These are phyloP conservation scores for Coleophora flavipennella DNA, from an alignment of 2,888 invertebrate genomes.

Conservation along the genomic window DNA sequence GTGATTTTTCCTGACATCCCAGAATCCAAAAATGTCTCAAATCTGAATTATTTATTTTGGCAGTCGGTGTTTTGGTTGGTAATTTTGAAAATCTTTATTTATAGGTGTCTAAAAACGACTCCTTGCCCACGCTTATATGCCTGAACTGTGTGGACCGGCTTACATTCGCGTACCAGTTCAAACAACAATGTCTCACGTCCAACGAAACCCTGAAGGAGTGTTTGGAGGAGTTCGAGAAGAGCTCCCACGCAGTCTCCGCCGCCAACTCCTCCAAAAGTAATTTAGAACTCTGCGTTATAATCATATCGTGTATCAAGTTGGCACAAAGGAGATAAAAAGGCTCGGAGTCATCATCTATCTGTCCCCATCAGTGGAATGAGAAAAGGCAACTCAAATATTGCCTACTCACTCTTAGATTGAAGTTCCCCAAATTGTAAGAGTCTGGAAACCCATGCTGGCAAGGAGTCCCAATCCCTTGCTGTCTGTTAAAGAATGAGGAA, in stretches of 20 bases:
- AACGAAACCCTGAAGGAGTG: slow-evolving; percentile 66
- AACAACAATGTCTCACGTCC: slow-evolving; percentile 61
- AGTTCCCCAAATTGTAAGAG: too few relatives aligned
- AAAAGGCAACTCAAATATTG: too few relatives aligned
- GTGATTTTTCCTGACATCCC: slow-evolving; percentile 64
- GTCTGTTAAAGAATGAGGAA: too few relatives aligned
- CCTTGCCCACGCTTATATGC: slow-evolving; percentile 64
- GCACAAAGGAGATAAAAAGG: too few relatives aligned
- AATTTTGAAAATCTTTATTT: slow-evolving; percentile 19
- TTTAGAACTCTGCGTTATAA: neutral
- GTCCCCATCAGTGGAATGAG: too few relatives aligned
- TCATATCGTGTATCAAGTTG: too few relatives aligned
- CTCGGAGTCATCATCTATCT: too few relatives aligned
- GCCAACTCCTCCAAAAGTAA: slow-evolving; percentile 40
- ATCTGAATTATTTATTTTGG: slow-evolving; percentile 17
- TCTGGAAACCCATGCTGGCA: too few relatives aligned
- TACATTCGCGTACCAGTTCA: slow-evolving; percentile 63
- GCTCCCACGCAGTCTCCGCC: slow-evolving; percentile 42
- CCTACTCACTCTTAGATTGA: too few relatives aligned
- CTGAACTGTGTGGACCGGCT: slow-evolving; percentile 63
- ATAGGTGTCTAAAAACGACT: slow-evolving; percentile 59
- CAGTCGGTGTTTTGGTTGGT: slow-evolving; percentile 10
- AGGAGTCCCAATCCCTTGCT: too few relatives aligned
- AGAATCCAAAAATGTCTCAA: slow-evolving; percentile 19
- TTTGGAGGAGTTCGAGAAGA: slow-evolving; percentile 57